phyloP scores from a whole-genome alignment of 2,888 invertebrate genomes.

The Mylabris sibirica region DNA sequence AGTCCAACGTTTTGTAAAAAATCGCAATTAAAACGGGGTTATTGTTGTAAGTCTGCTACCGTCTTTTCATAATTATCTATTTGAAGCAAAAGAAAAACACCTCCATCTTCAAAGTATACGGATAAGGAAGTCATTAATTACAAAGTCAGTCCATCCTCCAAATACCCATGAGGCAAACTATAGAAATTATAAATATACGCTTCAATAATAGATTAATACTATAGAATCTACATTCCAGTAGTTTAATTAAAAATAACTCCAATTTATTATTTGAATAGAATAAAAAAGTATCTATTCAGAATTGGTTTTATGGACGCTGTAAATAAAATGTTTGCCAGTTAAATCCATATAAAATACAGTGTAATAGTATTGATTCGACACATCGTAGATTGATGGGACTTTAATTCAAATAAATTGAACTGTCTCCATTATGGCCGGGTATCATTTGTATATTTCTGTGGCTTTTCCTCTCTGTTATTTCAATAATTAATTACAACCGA shows the following conservation, averaged over 20 bases:
- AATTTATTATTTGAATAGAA: slow-evolving; percentile 5
- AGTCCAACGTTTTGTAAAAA: too few relatives aligned
- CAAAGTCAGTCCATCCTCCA: background rate
- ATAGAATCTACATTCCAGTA: slow-evolving; percentile 5
- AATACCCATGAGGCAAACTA: background rate
- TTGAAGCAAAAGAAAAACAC: too few relatives aligned
- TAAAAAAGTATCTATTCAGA: background rate
- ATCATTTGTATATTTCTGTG: slow-evolving; percentile 13
- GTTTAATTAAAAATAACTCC: slow-evolving; percentile 5
- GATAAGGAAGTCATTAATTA: slow-evolving; percentile 10
- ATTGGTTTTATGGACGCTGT: slow-evolving; percentile 1
- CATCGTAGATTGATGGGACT: slow-evolving; percentile 8
- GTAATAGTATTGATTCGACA: slow-evolving; percentile 13
- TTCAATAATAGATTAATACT: slow-evolving; percentile 4
- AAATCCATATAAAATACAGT: slow-evolving; percentile 11
- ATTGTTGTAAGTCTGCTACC: background rate
- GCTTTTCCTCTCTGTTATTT: slow-evolving; percentile 1
- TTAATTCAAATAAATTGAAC: slow-evolving; percentile 15
- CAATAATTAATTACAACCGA: slow-evolving; percentile 1
- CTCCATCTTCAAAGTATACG: background rate
- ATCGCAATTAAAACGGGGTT: background rate
- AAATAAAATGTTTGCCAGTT: slow-evolving; percentile 13
- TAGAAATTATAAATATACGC: background rate
- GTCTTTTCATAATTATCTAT: background rate
- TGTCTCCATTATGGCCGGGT: slow-evolving; percentile 2